Percentiles rank a stretch among this genome's conserved stretches.
phyloP scores from a whole-genome alignment of 2,797 vertebrate species.

The Falco naumanni region DNA sequence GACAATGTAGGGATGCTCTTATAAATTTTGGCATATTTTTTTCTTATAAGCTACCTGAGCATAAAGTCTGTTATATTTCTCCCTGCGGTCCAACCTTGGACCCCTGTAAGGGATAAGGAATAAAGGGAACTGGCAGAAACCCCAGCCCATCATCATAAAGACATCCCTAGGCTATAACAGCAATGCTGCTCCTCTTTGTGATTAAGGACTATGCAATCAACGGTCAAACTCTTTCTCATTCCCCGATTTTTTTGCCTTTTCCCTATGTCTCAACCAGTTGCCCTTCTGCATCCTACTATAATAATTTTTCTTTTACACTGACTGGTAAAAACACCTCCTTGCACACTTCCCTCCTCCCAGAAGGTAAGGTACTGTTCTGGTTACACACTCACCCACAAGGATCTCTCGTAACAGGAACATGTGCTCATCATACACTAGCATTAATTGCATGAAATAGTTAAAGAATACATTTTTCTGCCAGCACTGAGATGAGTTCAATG shows the following conservation, averaged over 20 bases:
- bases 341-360: not conserved
- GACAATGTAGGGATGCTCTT: not conserved
- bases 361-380: not conserved
- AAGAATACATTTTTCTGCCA: not conserved
- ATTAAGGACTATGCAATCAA: not conserved
- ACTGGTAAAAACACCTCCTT: not conserved
- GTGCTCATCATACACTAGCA: not conserved
- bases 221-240: not conserved
- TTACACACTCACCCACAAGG: fast-evolving
- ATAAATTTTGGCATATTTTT: not conserved
- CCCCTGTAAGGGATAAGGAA: not conserved
- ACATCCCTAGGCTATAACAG: not conserved
- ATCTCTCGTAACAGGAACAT: fast-evolving
- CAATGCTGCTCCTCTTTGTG: not conserved
- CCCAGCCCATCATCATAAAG: not conserved
- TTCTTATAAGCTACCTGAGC: not conserved
- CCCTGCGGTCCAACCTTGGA: not conserved
- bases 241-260: not conserved
- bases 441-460: not conserved
- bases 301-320: not conserved
- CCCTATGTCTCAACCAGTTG: not conserved
- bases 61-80: not conserved
- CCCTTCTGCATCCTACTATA: not conserved
- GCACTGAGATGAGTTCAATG: not conserved
- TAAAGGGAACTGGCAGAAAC: not conserved